Evolutionary conservation across 2,888 invertebrate species (phyloP), one percentile per base, ranked within the genome.

Genomic region (Anoplius nigerrimus): DNA sequence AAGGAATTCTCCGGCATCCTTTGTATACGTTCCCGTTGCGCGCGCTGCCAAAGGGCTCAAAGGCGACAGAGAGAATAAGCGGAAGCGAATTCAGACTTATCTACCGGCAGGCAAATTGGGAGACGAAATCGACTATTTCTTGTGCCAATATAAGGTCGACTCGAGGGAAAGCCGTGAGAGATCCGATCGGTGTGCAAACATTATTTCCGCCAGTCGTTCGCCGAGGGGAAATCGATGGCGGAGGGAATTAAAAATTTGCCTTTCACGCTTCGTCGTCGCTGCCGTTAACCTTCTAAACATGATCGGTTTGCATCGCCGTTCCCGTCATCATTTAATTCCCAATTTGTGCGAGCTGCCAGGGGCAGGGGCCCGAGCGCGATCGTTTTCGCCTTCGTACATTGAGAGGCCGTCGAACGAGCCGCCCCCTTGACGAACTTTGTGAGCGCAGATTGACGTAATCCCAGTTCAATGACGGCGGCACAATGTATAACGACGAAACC

Each of bases 401-500:
- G 34, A 24, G 34, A 20, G 42, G 42, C 46, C 18, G 8, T 24
- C 55, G 16, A 27, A 55, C 27, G 55, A 27, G 27, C 57, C 24
- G 2, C 62, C 46, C 62, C 61, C 58, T 68, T 72, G 70, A 58
- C 76, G 76, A 78, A 78, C 79, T 76, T 78, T 78, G 78, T 72
- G 78, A 65, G 74, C 68, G 76, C 66, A 75, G 78, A 78, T 79
- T 78, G 78, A 78, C 78, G 78, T 78, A 78, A 78, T 79, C 79
- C 79, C 79, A 68, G 76, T 74, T 79, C 78, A 75, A 78, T 78
- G 79, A 79, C 76, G 72, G 65, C 76, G 72, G 58, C 61, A 65
- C 69, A 54, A 66, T 71, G 70, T 76, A 76, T 72, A 78, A 74
- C 79, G 79, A 62, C 62, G 79, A 78, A 79, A 78, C 78, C 78